Evolutionary conservation across 2,113 vertebrate species (phyloP), one percentile per base, ranked within the genome.

Genomic region (Eolophus roseicapilla): DNA sequence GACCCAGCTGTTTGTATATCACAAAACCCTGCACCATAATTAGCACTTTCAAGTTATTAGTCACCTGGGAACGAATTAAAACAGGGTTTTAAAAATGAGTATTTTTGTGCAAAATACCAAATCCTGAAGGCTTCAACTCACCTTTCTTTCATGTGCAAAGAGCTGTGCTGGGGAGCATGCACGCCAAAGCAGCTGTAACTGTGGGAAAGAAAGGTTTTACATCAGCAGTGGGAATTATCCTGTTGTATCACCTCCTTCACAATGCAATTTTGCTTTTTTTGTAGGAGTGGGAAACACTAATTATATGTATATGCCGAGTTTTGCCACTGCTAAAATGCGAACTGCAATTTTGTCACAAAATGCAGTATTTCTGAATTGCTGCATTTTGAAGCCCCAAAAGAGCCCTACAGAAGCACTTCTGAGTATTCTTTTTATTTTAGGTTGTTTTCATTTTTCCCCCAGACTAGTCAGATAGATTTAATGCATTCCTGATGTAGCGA

Each of bases 271-370:
- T 78, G 44, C 27, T 64, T 28, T 53, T 59, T 74, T 76, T 52
- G 53, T 28, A 64, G 46, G 20, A 81, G 33, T 28, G 7, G 15
- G 73, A 78, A 86, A 50, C 76, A 94, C 39, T 67, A 82, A 81
- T 94, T 92, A 81, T 83, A 90, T 68, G 81, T 92, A 95, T 95
- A 80, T 55, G 49, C 68, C 50, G 60, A 86, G 73, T 83, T 88
- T 94, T 73, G 50, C 73, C 55, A 50, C 39, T 62, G 60, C 71
- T 94, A 83, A 95, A 96, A 88, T 86, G 68, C 60, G 86, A 93
- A 86, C 79, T 74, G n/a, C 80, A 83, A 60, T 90, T 97, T 93
- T 86, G 64, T 75, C 69, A 93, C 73, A 90, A 95, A 92, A 90
- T 37, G 65, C 88, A 84, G 39, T 81, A 78, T 93, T 96, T 86